Percentiles rank a stretch among this genome's conserved stretches.
Conservation (phyloP, 2,797 vertebrate genomes). For the Glyptemys insculpta region DNA sequence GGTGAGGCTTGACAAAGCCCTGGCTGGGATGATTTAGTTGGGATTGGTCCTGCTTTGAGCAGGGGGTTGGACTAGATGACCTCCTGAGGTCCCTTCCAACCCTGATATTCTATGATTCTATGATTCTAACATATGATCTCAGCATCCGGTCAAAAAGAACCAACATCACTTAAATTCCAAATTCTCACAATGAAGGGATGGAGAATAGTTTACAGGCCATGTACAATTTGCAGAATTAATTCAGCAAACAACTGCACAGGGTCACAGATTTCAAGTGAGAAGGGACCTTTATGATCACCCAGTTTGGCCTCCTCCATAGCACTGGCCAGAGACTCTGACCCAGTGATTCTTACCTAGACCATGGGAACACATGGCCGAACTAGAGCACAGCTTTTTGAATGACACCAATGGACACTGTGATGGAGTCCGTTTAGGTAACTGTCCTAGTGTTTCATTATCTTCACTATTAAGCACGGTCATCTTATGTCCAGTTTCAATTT, state of each 20-base stretch:
- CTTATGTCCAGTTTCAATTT: neutral
- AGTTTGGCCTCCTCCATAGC: neutral
- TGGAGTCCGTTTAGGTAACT: neutral
- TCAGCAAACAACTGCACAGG: fast-evolving
- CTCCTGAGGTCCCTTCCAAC: too few species aligned
- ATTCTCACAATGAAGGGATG: neutral
- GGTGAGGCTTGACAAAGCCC: too few species aligned
- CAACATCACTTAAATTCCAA: neutral
- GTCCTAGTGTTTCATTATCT: neutral
- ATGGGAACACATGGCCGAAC: neutral
- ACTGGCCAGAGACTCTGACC: neutral
- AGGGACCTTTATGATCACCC: neutral
- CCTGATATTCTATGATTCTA: too few species aligned
- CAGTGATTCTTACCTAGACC: neutral
- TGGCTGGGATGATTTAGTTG: too few species aligned
- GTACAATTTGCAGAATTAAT: neutral
- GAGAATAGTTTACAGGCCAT: neutral
- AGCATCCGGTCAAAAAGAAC: neutral
- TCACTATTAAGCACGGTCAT: neutral
- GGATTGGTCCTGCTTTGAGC: too few species aligned
- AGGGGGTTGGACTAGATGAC: too few species aligned
- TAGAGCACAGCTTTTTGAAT: neutral
- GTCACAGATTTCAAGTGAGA: neutral
- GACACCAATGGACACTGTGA: neutral
- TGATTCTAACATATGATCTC: neutral